phyloP scores from a whole-genome alignment of 2,113 vertebrate genomes.

The Neogale vison region DNA sequence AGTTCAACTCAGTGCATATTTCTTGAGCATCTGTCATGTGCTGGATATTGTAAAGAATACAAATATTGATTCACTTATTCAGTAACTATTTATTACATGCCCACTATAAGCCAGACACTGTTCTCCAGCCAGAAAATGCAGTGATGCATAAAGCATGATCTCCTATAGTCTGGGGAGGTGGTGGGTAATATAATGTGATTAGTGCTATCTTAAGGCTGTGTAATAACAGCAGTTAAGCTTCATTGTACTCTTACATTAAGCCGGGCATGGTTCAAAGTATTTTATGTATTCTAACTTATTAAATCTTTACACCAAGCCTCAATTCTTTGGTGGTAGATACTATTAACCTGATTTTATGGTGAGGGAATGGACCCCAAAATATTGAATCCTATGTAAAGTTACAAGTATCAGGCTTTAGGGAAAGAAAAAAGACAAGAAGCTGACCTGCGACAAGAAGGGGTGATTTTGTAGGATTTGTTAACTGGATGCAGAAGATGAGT shows the following conservation, averaged over 20 bases:
- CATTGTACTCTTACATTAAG: not conserved
- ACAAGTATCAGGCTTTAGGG: not conserved
- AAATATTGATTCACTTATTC: not conserved
- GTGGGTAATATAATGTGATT: not conserved
- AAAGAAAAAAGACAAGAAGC: not conserved
- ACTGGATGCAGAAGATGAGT: not conserved
- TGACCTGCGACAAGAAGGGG: not conserved
- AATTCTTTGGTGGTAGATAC: not conserved
- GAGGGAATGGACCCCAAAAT: not conserved
- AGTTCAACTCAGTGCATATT: constrained; percentile 7
- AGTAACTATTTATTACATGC: not conserved
- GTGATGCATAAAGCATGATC: not conserved
- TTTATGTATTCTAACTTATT: constrained; percentile 23
- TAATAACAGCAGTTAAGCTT: not conserved
- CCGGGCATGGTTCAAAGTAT: not conserved
- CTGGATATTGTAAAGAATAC: not conserved
- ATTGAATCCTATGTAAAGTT: not conserved
- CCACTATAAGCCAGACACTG: not conserved
- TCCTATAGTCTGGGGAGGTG: not conserved
- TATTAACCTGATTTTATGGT: not conserved
- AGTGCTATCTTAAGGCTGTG: not conserved
- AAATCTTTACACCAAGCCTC: not conserved
- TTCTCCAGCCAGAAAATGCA: not conserved
- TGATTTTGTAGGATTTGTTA: not conserved
- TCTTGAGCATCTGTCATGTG: not conserved